Conservation (phyloP, 2,888 invertebrate species). For the Electrophaes corylata region DNA sequence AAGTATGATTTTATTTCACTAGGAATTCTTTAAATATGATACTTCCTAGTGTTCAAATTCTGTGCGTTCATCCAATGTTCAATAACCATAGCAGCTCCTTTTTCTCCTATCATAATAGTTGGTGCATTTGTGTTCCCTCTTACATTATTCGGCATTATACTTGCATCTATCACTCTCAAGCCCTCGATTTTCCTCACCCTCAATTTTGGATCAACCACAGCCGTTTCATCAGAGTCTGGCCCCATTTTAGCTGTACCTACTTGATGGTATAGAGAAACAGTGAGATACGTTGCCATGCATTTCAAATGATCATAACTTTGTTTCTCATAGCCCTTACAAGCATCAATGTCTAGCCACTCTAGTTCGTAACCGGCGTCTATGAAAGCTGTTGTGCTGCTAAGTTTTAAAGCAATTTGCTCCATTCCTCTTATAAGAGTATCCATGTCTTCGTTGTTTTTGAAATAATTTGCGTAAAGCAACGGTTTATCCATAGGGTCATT, state of each 20-base stretch:
- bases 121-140: slow-evolving; percentile 87
- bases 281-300: slow-evolving; percentile 57
- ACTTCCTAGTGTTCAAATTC: no score
- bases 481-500: slow-evolving; percentile 88
- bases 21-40: no score
- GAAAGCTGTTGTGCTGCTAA: slow-evolving; percentile 58
- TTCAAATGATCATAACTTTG: slow-evolving; percentile 54
- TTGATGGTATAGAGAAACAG: slow-evolving; percentile 87
- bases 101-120: slow-evolving; percentile 87
- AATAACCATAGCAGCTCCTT: slow-evolving; percentile 86
- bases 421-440: slow-evolving; percentile 53
- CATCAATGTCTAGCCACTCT: slow-evolving; percentile 59
- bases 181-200: slow-evolving; percentile 79
- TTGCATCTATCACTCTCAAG: slow-evolving; percentile 86
- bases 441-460: slow-evolving; percentile 82
- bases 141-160: slow-evolving; percentile 86
- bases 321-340: slow-evolving; percentile 53
- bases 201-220: slow-evolving; percentile 84
- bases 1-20: no score
- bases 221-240: slow-evolving; percentile 60
- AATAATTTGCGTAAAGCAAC: slow-evolving; percentile 85
- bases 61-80: slow-evolving; percentile 83
- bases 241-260: slow-evolving; percentile 87
- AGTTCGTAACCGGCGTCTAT: slow-evolving; percentile 53
- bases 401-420: slow-evolving; percentile 49